Conservation (phyloP, 2,888 invertebrate species). For the Lepetodrilus schrolli region DNA sequence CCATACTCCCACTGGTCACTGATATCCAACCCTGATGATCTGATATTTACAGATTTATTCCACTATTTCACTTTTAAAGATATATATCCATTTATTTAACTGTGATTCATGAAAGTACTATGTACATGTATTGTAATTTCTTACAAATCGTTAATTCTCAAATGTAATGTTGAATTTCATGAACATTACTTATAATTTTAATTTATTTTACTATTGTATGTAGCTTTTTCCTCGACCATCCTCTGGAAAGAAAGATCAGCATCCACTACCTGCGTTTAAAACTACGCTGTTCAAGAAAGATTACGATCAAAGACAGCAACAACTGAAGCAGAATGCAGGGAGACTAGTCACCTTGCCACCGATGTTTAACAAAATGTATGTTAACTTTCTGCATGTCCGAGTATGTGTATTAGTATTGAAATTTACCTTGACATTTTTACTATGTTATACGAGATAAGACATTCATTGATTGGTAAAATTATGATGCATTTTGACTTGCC, state of each 20-base stretch:
- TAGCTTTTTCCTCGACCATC: conserved; percentile 48
- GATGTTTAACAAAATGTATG: conserved; percentile 37
- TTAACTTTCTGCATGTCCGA: neutral
- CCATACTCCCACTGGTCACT: no score
- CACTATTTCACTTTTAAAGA: no score
- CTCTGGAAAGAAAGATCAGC: conserved; percentile 41
- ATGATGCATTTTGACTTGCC: no score
- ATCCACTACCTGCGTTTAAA: conserved; percentile 46
- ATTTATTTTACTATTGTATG: neutral
- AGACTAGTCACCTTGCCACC: conserved; percentile 43
- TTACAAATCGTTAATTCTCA: neutral
- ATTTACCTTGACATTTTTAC: no score
- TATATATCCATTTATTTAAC: no score
- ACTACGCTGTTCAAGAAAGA: conserved; percentile 64
- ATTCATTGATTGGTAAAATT: no score
- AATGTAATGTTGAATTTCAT: neutral
- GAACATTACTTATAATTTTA: no score
- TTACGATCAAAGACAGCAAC: conserved; percentile 56
- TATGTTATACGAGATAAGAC: no score
- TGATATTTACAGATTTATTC: no score
- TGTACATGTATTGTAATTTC: neutral
- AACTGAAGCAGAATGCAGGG: conserved; percentile 51
- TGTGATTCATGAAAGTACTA: neutral
- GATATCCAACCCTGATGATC: no score
- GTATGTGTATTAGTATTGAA: no score